Evolutionary conservation across 1,140 invertebrate species (phyloP).

Genomic region (Riptortus pedestris): DNA sequence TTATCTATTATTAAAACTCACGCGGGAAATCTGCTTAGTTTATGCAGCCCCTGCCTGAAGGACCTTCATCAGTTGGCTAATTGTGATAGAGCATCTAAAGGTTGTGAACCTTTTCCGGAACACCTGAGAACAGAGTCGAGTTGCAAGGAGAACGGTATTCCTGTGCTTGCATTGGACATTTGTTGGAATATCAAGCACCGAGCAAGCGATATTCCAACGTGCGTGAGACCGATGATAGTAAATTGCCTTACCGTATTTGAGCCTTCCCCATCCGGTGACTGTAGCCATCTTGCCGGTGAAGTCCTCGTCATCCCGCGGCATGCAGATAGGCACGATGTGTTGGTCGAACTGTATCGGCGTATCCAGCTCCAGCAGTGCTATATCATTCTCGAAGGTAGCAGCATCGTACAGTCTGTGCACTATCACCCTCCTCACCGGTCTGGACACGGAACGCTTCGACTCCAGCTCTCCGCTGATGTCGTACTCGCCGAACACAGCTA

Average conservation of each 20-base stretch:
- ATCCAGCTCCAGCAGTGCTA: slow-evolving; percentile 75
- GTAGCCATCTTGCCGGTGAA: slow-evolving; percentile 73
- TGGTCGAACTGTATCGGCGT: slow-evolving; percentile 69
- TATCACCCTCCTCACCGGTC: slow-evolving; percentile 76
- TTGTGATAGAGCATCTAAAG: too few species aligned
- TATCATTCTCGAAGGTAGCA: slow-evolving; percentile 81
- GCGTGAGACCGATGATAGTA: too few species aligned
- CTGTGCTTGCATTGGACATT: too few species aligned
- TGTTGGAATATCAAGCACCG: too few species aligned
- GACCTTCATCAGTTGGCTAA: too few species aligned
- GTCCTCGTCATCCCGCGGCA: slow-evolving; percentile 70
- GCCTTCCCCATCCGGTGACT: slow-evolving; percentile 65
- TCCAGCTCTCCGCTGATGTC: slow-evolving; percentile 77
- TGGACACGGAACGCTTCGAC: slow-evolving; percentile 58
- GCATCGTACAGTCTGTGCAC: slow-evolving; percentile 81
- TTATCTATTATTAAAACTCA: too few species aligned
- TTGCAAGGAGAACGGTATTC: too few species aligned
- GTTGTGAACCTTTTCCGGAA: too few species aligned
- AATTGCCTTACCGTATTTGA: slow-evolving; percentile 46
- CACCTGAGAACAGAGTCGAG: too few species aligned
- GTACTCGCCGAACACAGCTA: slow-evolving; percentile 82
- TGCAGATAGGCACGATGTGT: slow-evolving; percentile 86
- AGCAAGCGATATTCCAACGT: too few species aligned
- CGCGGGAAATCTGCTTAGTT: too few species aligned
- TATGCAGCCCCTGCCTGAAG: too few species aligned